Evolutionary conservation across 2,113 vertebrate genomes (phyloP).

Genomic region (Copsychus sechellarum): DNA sequence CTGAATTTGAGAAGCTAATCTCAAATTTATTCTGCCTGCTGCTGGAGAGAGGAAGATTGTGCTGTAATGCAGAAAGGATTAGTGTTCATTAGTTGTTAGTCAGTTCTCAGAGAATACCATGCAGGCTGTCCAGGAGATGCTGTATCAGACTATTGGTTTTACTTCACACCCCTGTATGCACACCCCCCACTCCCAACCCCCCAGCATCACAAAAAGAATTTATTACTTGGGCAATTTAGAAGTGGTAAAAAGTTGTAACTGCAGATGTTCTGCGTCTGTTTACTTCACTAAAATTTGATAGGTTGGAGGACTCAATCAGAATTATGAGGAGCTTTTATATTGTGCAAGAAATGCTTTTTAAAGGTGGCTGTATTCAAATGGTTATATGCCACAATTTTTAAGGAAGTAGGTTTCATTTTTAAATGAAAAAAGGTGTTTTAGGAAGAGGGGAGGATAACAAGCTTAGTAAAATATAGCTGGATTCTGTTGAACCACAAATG

Average conservation of each 20-base stretch:
- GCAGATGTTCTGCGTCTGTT: background rate
- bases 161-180: background rate
- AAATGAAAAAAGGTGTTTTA: background rate
- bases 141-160: background rate
- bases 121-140: background rate
- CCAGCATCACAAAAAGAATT: background rate
- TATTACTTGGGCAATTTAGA: background rate
- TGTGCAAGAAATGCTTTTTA: background rate
- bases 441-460: background rate
- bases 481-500: background rate
- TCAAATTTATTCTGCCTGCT: background rate
- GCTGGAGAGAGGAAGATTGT: background rate
- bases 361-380: background rate
- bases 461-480: background rate
- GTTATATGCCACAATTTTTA: background rate
- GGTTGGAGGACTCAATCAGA: background rate
- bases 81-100: background rate
- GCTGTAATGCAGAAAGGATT: background rate
- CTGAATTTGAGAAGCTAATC: background rate
- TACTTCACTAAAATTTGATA: background rate
- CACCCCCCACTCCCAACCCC: too few species aligned
- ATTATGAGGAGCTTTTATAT: background rate
- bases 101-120: background rate
- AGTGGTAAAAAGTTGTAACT: background rate
- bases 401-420: background rate